phyloP scores from a whole-genome alignment of 1,140 invertebrate genomes.

The Melipona quadrifasciata region DNA sequence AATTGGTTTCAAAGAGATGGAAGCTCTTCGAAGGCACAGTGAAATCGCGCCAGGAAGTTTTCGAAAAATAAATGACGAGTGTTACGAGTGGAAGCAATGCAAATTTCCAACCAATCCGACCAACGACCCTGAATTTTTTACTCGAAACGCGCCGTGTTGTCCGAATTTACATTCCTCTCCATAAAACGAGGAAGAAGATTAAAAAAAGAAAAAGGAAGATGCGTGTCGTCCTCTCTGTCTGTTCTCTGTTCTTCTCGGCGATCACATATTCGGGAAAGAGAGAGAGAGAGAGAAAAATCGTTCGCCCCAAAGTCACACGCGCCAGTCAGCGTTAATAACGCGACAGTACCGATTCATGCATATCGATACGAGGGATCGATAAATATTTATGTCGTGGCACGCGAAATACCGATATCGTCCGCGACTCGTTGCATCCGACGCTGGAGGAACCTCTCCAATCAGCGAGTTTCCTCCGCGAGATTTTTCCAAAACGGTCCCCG shows the following conservation, averaged over 20 bases:
- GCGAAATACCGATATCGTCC: slow-evolving; percentile 21
- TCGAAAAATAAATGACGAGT: too few species aligned
- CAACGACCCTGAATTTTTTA: background rate
- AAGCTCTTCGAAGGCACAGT: background rate
- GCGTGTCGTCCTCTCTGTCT: background rate
- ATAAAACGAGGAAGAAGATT: background rate
- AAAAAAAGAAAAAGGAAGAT: background rate
- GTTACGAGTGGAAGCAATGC: too few species aligned
- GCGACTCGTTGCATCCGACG: background rate
- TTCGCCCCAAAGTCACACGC: background rate
- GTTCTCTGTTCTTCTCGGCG: background rate
- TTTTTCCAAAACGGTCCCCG: background rate
- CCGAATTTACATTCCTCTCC: background rate
- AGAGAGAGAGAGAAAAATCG: too few species aligned
- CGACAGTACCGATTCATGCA: background rate
- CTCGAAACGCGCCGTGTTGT: background rate
- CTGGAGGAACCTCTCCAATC: slow-evolving; percentile 9
- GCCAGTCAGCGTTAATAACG: slow-evolving; percentile 1
- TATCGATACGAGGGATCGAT: slow-evolving; percentile 23
- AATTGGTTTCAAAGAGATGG: background rate
- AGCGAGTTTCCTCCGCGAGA: slow-evolving; percentile 2
- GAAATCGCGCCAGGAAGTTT: too few species aligned
- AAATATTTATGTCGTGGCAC: slow-evolving; percentile 32
- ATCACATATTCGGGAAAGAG: background rate
- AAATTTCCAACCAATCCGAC: background rate